Evolutionary conservation across 1,140 invertebrate genomes (phyloP).

Genomic region (Philopotamus ludificatus): DNA sequence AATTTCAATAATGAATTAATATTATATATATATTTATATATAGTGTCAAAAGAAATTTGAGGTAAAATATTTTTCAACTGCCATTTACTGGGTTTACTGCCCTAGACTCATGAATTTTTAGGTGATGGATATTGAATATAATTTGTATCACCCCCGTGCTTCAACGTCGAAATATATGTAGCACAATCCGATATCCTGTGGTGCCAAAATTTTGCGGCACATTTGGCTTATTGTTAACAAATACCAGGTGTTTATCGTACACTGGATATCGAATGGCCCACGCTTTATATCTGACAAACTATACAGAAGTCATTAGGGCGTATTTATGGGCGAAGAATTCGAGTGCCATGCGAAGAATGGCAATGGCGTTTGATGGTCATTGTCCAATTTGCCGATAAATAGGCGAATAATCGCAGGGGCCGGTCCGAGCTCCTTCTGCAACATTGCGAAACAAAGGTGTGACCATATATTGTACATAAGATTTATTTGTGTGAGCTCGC

Average conservation of each 20-base stretch:
- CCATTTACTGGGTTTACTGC: too few species aligned
- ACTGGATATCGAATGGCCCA: not conserved
- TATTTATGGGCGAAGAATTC: conserved; percentile 26
- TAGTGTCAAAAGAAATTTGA: too few species aligned
- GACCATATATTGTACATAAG: not conserved
- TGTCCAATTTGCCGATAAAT: conserved; percentile 38
- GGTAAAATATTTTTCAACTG: too few species aligned
- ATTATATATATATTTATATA: too few species aligned
- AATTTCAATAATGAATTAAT: too few species aligned
- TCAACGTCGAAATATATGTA: too few species aligned
- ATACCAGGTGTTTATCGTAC: conserved; percentile 1
- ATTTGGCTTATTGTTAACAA: not conserved
- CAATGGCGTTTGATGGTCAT: conserved; percentile 25
- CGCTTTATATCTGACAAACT: not conserved
- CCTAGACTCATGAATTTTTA: too few species aligned
- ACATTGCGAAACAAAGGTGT: conserved; percentile 14
- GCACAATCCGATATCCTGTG: not conserved
- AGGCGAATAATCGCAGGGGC: conserved; percentile 34
- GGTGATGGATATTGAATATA: too few species aligned
- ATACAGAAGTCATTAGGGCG: conserved; percentile 34
- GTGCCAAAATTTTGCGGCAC: not conserved
- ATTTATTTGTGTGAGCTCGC: conserved; percentile 11
- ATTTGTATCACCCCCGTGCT: too few species aligned
- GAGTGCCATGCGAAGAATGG: conserved; percentile 6
- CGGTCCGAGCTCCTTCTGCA: not conserved